Evolutionary conservation across 2,113 vertebrate genomes (phyloP), one percentile per base, ranked within the genome.

Genomic region (Atrichornis clamosus): DNA sequence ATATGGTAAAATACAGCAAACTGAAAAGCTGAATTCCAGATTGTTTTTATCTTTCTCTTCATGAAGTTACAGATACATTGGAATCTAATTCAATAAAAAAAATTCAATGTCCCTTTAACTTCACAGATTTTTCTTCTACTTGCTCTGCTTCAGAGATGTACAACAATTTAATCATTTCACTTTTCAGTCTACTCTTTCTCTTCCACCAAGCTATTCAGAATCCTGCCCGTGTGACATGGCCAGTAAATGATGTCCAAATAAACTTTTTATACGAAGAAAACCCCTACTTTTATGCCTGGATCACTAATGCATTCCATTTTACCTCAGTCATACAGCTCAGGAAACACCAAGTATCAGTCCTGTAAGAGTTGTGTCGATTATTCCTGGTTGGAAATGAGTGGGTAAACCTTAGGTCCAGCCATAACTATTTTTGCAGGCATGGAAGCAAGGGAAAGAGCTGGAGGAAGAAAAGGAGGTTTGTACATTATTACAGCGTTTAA

Each of bases 41-140:
- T 77, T 68, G 89, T 95, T 96, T 96, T 93, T 95, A 92, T 95
- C 94, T 84, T 96, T 90, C 78, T 90, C 96, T 94, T 97, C 73
- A 87, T 84, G 69, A 64, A 93, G 84, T 53, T 53, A 76, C 21
- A 84, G 74, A 68, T 62, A 84, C 60, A 64, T 3, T 67, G 33
- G 52, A 92, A 87, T 70, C 58, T 69, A 64, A n/a, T 94, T 95
- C 2, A 89, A 77, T 56, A 42, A 83, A 30, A 72, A 70, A 75
- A 41, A 67, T 20, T 84, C 89, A 89, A 76, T 90, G 81, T 39
- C 82, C 80, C 80, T 93, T 95, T 84, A 90, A 50, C 80, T 92
- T 84, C 56, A 72, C 33, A 70, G 75, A 75, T 58, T 13, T 44
- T 79, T 92, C 89, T 80, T 83, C 74, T 69, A 60, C 77, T 92